Evolutionary conservation across 2,113 vertebrate genomes (phyloP).

Genomic region (Bubo blakistoni): DNA sequence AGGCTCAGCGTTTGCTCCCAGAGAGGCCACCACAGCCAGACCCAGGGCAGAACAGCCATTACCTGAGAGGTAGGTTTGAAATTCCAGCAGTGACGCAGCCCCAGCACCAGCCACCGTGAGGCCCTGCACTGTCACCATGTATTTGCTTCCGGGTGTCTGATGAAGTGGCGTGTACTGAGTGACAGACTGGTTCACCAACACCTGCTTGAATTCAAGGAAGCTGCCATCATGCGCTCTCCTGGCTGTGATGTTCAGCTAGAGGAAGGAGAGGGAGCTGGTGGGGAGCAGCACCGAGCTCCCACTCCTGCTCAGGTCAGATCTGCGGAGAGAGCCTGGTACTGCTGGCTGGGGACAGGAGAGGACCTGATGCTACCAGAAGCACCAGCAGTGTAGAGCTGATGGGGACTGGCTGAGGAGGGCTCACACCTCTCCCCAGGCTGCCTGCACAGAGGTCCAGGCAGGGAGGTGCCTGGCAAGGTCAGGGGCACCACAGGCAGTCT

Average conservation of each 20-base stretch:
- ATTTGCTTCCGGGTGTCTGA: not conserved
- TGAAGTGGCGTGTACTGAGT: not conserved
- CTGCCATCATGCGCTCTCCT: not conserved
- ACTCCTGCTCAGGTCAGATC: not conserved
- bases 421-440: not conserved
- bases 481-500: fast-evolving
- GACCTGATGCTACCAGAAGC: not conserved
- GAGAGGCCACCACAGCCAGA: not conserved
- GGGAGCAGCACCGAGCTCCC: not conserved
- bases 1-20: not conserved
- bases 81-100: not conserved
- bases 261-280: not conserved
- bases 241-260: constrained; percentile 33
- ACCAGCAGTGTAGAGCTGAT: not conserved
- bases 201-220: not conserved
- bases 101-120: not conserved
- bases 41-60: not conserved
- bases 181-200: constrained; percentile 10
- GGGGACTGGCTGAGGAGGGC: not conserved
- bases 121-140: constrained; percentile 16
- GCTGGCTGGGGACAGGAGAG: not conserved
- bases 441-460: not conserved
- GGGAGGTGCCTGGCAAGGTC: fast-evolving
- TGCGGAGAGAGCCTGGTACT: not conserved
- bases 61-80: not conserved